Evolutionary conservation across 2,888 invertebrate species (phyloP).

Genomic region (Aleiodes alternator): DNA sequence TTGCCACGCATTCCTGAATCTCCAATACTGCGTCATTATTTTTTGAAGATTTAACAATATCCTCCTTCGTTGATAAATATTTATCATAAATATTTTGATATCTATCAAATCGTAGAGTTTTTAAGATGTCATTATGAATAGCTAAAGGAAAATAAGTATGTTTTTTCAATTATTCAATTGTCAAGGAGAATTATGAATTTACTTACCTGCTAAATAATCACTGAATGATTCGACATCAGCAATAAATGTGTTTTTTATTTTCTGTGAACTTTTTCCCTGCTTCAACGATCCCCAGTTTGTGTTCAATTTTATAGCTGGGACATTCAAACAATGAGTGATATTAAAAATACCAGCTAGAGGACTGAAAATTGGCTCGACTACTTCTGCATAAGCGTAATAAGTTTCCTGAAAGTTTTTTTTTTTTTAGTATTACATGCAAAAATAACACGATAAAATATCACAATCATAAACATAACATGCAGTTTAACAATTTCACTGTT

Average conservation of each 20-base stretch:
- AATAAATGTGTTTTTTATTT: conserved; percentile 78
- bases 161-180: too few species aligned
- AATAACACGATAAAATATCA: too few species aligned
- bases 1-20: conserved; percentile 81
- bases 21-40: conserved; percentile 79
- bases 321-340: conserved; percentile 70
- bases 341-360: conserved; percentile 68
- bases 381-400: conserved; percentile 71
- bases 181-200: neutral
- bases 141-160: conserved; percentile 69
- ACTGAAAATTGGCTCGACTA: conserved; percentile 66
- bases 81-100: conserved; percentile 79
- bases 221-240: conserved; percentile 79
- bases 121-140: conserved; percentile 82
- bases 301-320: conserved; percentile 75
- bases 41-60: conserved; percentile 79
- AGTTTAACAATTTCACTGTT: conserved; percentile 59
- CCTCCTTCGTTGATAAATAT: conserved; percentile 78
- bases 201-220: conserved; percentile 77
- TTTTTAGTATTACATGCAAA: too few species aligned
- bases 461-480: too few species aligned
- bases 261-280: conserved; percentile 72
- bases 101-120: conserved; percentile 80
- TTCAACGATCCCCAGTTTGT: conserved; percentile 78
- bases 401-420: conserved; percentile 66